Evolutionary conservation across 37 sponge, comb jelly and placozoan species (phyloP), one percentile per base, ranked within the genome.

Genomic region (Halichondria panicea): DNA sequence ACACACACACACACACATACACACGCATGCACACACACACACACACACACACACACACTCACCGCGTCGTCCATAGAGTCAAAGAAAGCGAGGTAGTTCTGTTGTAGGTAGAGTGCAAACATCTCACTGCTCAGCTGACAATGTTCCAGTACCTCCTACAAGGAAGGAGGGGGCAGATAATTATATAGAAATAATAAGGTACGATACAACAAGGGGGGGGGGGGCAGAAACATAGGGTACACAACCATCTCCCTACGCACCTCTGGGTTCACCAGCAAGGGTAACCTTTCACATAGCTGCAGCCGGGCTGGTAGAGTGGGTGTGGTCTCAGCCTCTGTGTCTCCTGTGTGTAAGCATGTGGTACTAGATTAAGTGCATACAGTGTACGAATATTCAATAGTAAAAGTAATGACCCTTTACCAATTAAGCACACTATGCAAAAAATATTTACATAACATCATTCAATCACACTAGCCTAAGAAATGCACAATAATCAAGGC

Each of bases 61-160:
- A 92, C 93, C 30, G 84, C 27, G 66, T 85, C 79, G 25, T 89
- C 90, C 25, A 89, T 71, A 65, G 71, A 78, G 21, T 48, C 27
- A 28, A 78, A 74, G 72, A 93, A 86, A 40, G 73, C 70, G 37
- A 81, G 1, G 46, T 90, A 93, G 69, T 93, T 93, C 48, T 93
- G 84, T 55, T 93, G 94, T 1, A 93, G 76, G 57, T 82, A 93
- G 63, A 90, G 76, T 11, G 55, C 50, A 63, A 93, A 90, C 81
- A 86, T 76, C 27, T 78, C 81, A 4, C 73, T 8, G 15, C 84
- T 77, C 72, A 87, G 45, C 33, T 83, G 87, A 62, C 80, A 73
- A 55, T 85, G 54, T 33, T 90, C 91, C 33, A 93, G 24, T 43
- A 93, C 91, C 24, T 28, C 66, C 93, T 92, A 60, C 12, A 18